A percentile compares a stretch with the other conserved stretches of the same genome.
These are phyloP conservation scores for Hanleya hanleyi DNA, from an alignment of 2,888 invertebrate species.

Conservation along the genomic window DNA sequence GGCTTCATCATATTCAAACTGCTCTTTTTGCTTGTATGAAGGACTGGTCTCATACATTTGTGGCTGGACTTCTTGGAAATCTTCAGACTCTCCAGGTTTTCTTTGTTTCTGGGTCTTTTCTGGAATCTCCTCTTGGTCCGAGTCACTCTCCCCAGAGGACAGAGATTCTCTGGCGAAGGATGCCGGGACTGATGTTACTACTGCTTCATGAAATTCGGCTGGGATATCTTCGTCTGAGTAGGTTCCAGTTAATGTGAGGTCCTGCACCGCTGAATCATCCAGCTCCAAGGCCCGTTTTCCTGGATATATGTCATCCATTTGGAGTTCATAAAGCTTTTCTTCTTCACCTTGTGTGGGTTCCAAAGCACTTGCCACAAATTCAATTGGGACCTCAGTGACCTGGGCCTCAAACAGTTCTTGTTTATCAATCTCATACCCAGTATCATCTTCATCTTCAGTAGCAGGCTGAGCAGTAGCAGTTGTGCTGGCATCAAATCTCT, in stretches of 20 bases:
- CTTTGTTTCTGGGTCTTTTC: neutral
- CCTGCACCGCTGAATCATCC: conserved; percentile 33
- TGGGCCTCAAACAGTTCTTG: neutral
- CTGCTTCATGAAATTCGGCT: neutral
- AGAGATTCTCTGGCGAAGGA: neutral
- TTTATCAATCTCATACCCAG: neutral
- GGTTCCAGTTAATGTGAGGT: conserved; percentile 4
- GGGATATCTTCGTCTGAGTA: neutral
- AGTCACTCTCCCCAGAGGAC: neutral
- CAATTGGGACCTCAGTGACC: conserved; percentile 26
- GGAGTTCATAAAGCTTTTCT: conserved; percentile 30
- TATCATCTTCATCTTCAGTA: conserved; percentile 16
- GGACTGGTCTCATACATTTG: neutral
- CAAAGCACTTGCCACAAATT: conserved; percentile 15
- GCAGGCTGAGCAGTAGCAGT: conserved; percentile 64
- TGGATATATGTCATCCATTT: conserved; percentile 47
- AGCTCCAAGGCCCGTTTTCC: conserved; percentile 58
- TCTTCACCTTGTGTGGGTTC: conserved; percentile 2
- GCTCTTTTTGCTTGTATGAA: neutral
- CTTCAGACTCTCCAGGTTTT: neutral
- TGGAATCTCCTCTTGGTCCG: neutral
- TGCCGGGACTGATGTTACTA: neutral
- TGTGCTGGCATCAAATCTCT: neutral
- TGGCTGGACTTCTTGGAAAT: neutral
- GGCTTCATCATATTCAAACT: neutral